Conservation (phyloP, 2,113 vertebrate genomes). For the Cebus imitator region DNA sequence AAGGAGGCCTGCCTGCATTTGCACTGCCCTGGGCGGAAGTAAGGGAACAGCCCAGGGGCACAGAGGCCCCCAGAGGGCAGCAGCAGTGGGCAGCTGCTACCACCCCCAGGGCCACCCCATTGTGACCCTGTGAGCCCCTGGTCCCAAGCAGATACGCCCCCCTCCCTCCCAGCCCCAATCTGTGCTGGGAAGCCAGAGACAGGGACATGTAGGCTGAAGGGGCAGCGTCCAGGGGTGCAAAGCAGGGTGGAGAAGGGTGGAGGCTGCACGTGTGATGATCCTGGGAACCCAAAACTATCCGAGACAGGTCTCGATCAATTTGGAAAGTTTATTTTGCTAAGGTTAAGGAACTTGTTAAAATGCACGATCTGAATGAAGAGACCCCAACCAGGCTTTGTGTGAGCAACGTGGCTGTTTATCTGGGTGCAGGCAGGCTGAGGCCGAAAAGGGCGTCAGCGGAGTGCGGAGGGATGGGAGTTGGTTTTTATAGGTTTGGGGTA, state of each 20-base stretch:
- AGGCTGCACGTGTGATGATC: neutral
- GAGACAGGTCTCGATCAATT: too few species aligned
- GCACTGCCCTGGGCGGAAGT: neutral
- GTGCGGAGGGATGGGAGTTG: too few species aligned
- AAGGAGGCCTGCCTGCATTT: neutral
- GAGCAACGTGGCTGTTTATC: too few species aligned
- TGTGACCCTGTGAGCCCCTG: neutral
- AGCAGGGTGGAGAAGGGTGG: too few species aligned
- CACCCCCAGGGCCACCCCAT: neutral
- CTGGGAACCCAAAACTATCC: too few species aligned
- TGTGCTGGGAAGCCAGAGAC: neutral
- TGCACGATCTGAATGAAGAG: too few species aligned
- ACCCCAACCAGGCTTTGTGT: too few species aligned
- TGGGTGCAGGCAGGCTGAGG: too few species aligned
- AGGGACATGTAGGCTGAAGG: neutral
- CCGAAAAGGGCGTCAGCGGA: too few species aligned
- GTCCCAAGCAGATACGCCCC: neutral
- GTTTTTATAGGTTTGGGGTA: too few species aligned
- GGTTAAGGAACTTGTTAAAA: too few species aligned
- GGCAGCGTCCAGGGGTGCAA: neutral
- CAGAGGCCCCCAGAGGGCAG: neutral
- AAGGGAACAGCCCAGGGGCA: neutral
- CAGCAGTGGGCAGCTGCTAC: neutral
- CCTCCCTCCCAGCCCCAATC: neutral
- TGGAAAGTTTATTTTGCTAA: too few species aligned